These are phyloP conservation scores for Leptopilina syphax DNA, from an alignment of 2,888 invertebrate genomes.

Conservation along the genomic window DNA sequence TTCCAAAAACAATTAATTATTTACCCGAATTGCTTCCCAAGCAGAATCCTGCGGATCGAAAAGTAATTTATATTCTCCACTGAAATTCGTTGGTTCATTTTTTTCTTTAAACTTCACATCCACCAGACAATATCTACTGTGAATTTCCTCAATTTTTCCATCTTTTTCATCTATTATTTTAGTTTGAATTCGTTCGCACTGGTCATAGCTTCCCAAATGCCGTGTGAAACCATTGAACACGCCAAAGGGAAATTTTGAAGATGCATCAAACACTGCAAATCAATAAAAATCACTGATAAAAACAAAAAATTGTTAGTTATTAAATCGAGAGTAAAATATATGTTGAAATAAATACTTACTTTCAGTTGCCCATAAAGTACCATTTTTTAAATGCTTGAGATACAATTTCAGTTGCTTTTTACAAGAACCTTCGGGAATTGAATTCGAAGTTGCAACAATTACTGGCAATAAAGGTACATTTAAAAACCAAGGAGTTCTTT, in stretches of 20 bases:
- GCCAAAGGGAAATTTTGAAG: slow-evolving; percentile 67
- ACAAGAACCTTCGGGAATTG: slow-evolving; percentile 8
- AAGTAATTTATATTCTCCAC: slow-evolving; percentile 52
- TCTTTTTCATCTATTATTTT: slow-evolving; percentile 45
- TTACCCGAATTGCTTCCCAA: slow-evolving; percentile 67
- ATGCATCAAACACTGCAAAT: slow-evolving; percentile 67
- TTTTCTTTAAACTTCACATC: slow-evolving; percentile 60
- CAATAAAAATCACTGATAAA: too few species aligned
- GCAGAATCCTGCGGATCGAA: slow-evolving; percentile 65
- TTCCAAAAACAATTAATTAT: too few species aligned
- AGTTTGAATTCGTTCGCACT: slow-evolving; percentile 63
- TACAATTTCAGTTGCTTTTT: not conserved
- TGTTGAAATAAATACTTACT: not conserved
- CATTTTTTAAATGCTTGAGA: not conserved
- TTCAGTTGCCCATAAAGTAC: not conserved
- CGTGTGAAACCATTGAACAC: slow-evolving; percentile 65
- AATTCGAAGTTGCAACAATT: not conserved
- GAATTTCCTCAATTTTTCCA: slow-evolving; percentile 50
- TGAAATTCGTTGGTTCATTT: slow-evolving; percentile 42
- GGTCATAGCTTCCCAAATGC: slow-evolving; percentile 68
- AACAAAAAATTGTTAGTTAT: too few species aligned
- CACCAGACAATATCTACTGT: slow-evolving; percentile 65
- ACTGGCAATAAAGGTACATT: not conserved
- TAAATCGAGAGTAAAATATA: too few species aligned
- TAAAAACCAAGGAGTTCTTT: not conserved